Conservation (phyloP, 2,888 invertebrate species). For the Thera britannica region DNA sequence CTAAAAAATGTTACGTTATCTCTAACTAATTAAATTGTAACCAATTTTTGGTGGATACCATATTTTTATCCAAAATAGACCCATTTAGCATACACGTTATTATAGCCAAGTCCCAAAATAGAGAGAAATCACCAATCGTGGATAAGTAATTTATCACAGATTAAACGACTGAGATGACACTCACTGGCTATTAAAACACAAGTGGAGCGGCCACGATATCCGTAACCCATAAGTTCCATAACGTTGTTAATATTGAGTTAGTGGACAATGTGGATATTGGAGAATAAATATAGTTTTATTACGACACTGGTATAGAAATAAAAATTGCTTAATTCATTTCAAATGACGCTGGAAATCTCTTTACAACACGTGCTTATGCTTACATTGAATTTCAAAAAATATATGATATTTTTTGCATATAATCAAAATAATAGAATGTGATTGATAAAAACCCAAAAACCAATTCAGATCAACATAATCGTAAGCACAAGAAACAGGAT, state of each 20-base stretch:
- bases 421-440: too few species aligned
- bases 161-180: conserved; percentile 17
- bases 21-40: conserved; percentile 11
- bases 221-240: conserved; percentile 34
- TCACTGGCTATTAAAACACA: conserved; percentile 26
- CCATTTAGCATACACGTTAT: not conserved
- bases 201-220: conserved; percentile 44
- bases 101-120: not conserved
- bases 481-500: conserved; percentile 45
- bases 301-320: conserved; percentile 1
- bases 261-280: not conserved
- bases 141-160: conserved; percentile 19
- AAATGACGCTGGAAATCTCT: not conserved
- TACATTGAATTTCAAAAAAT: too few species aligned
- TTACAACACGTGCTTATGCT: too few species aligned
- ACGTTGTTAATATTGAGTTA: conserved; percentile 23
- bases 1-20: not conserved
- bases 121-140: conserved; percentile 2
- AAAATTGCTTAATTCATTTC: not conserved
- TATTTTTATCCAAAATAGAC: conserved; percentile 1
- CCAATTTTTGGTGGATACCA: not conserved
- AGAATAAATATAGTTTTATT: conserved; percentile 1
- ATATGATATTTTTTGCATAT: too few species aligned
- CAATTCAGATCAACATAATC: conserved; percentile 29
- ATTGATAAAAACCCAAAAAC: not conserved